A percentile compares a stretch with the other conserved stretches of the same genome.
Evolutionary conservation across 2,113 vertebrate genomes (phyloP).

Genomic region (Elephas maximus): DNA sequence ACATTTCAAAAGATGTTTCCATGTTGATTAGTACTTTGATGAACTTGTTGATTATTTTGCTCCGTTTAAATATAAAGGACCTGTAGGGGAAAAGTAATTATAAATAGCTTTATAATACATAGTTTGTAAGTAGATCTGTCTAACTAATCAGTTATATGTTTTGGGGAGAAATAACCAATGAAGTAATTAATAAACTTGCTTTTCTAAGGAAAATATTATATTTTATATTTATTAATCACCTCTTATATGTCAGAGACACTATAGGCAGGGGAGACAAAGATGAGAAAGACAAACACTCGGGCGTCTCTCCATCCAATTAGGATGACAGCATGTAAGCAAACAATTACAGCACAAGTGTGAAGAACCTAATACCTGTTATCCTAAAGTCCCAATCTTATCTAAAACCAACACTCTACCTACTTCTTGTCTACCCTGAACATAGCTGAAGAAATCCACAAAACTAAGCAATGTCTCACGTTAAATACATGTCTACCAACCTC

Average conservation of each 20-base stretch:
- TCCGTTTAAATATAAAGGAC: slow-evolving; percentile 42
- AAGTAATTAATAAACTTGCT: slow-evolving; percentile 32
- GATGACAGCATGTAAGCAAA: neutral
- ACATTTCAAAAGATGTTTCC: slow-evolving; percentile 45
- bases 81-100: neutral
- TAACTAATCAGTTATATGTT: neutral
- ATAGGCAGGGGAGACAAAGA: neutral
- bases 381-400: neutral
- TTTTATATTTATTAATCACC: neutral
- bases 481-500: neutral
- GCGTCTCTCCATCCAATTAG: neutral
- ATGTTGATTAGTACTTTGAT: slow-evolving; percentile 8
- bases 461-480: neutral
- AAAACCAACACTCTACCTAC: neutral
- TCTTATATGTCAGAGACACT: neutral
- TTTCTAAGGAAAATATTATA: slow-evolving; percentile 17
- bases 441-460: neutral
- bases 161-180: neutral
- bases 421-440: neutral
- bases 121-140: slow-evolving; percentile 8
- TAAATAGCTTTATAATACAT: neutral
- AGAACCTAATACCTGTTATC: neutral
- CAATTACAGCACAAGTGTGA: neutral
- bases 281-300: neutral
- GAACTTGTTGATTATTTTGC: slow-evolving; percentile 19